Evolutionary conservation across 2,888 invertebrate species (phyloP).

Genomic region (Erebia ligea): DNA sequence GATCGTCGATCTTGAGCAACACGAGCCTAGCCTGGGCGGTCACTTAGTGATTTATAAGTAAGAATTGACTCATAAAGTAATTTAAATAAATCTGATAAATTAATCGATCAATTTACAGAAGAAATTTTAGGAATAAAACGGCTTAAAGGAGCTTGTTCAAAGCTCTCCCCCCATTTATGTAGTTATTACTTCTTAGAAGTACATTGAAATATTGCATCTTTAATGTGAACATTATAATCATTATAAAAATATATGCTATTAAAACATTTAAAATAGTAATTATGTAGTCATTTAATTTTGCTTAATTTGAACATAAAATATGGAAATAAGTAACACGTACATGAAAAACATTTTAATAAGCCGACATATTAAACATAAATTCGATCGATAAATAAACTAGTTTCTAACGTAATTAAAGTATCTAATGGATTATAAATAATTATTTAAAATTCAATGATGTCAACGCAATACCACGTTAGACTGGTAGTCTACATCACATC

Average conservation of each 20-base stretch:
- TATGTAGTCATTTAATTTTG: no score
- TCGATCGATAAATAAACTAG: constrained; percentile 33
- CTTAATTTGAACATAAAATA: constrained; percentile 2
- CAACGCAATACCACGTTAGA: constrained; percentile 7
- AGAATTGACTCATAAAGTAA: not conserved
- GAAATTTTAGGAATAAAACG: not conserved
- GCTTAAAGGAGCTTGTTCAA: no score
- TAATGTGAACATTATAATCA: no score
- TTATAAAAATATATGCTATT: no score
- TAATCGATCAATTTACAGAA: not conserved
- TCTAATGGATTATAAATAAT: constrained; percentile 24
- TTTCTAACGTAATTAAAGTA: constrained; percentile 26
- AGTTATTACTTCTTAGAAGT: no score
- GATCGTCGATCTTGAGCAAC: not conserved
- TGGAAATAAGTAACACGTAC: not conserved
- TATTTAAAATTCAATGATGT: constrained; percentile 13
- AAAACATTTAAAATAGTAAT: no score
- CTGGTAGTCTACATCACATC: not conserved
- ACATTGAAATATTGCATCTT: no score
- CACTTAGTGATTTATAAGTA: not conserved
- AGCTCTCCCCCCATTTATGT: no score
- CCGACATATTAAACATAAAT: constrained; percentile 15
- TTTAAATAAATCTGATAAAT: not conserved
- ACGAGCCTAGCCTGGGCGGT: not conserved
- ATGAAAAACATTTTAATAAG: constrained; percentile 17